A percentile compares a stretch with the other conserved stretches of the same genome.
phyloP scores from a whole-genome alignment of 2,113 vertebrate genomes.

The Chamaetylas fuelleborni region DNA sequence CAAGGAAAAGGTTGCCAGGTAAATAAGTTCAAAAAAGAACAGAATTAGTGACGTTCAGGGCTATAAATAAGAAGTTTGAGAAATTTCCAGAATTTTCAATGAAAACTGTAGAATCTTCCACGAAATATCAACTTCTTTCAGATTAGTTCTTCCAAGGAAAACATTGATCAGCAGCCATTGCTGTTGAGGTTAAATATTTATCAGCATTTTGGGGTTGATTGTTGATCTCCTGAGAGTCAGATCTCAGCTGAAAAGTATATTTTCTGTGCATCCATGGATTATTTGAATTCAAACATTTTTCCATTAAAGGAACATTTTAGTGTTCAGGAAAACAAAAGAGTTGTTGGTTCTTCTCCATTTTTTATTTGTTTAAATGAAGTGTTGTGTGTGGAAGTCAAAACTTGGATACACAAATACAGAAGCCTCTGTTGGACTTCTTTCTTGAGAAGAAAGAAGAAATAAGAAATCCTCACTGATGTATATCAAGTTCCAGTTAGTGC shows the following conservation, averaged over 20 bases:
- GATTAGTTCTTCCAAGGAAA: background rate
- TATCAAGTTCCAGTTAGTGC: background rate
- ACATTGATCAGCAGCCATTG: background rate
- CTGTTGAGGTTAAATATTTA: background rate
- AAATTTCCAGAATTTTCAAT: background rate
- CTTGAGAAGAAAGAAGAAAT: background rate
- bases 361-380: background rate
- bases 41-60: background rate
- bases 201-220: background rate
- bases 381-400: background rate
- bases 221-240: background rate
- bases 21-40: background rate
- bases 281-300: background rate
- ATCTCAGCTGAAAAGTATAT: background rate
- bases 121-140: background rate
- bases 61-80: background rate
- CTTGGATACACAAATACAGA: background rate
- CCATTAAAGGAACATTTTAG: background rate
- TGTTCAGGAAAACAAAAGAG: background rate
- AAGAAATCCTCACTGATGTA: background rate
- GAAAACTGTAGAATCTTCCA: background rate
- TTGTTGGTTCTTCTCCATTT: background rate
- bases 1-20: background rate
- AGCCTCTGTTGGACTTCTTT: background rate
- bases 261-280: background rate